These are phyloP conservation scores for Metopolophium dirhodum DNA, from an alignment of 1,140 invertebrate genomes.

Conservation along the genomic window DNA sequence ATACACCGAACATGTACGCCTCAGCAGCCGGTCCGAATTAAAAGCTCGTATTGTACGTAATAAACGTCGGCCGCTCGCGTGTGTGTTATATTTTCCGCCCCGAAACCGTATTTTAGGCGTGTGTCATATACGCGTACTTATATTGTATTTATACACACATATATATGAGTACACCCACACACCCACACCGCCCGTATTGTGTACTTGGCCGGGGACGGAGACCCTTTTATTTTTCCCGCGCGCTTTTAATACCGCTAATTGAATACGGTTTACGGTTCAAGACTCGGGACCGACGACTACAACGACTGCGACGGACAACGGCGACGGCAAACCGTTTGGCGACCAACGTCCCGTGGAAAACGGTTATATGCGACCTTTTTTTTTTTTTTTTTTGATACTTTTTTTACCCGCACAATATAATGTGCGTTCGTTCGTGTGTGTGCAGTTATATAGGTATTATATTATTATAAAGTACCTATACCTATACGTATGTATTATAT, in stretches of 20 bases:
- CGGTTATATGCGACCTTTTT: background rate
- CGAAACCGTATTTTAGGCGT: background rate
- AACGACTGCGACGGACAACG: background rate
- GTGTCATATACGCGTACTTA: background rate
- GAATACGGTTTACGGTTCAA: conserved; percentile 32
- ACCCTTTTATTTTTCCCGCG: background rate
- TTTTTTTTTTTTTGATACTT: background rate
- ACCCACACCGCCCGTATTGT: background rate
- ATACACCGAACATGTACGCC: background rate
- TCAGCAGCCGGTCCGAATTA: background rate
- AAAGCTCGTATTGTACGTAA: background rate
- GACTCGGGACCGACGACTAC: background rate
- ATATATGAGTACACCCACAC: background rate
- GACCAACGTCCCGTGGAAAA: conserved; percentile 38
- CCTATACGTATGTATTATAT: too few relatives aligned
- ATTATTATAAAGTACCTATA: background rate
- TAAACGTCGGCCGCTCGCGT: background rate
- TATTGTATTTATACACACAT: too few relatives aligned
- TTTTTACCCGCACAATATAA: background rate
- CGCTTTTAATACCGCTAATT: conserved; percentile 23
- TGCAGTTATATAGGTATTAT: background rate
- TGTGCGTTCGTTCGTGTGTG: background rate
- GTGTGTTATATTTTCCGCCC: background rate
- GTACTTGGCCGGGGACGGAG: background rate
- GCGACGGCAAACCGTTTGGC: background rate